Evolutionary conservation across 2,797 vertebrate genomes (phyloP).

Genomic region (Catharus ustulatus): DNA sequence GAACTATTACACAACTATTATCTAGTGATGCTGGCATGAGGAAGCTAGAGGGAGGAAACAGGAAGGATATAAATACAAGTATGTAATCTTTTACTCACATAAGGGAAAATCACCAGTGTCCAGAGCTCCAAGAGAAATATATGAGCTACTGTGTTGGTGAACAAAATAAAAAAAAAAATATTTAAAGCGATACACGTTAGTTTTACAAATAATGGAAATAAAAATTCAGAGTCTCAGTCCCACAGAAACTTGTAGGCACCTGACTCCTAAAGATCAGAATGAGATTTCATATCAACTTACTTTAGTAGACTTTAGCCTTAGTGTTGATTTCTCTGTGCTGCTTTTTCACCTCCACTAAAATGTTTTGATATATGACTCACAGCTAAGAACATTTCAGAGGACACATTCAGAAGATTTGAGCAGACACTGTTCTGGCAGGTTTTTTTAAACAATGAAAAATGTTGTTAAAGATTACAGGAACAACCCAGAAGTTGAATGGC

Average conservation of each 20-base stretch:
- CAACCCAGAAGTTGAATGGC: not conserved
- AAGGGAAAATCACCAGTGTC: not conserved
- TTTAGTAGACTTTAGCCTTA: not conserved
- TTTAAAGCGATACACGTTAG: not conserved
- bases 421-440: conserved; percentile 18
- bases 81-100: not conserved
- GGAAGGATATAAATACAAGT: conserved; percentile 49
- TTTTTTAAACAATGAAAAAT: conserved; percentile 41
- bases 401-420: not conserved
- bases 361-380: conserved; percentile 30
- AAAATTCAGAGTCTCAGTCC: not conserved
- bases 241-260: not conserved
- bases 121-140: not conserved
- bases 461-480: conserved; percentile 12
- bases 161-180: not conserved
- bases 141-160: not conserved
- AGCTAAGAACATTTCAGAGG: not conserved
- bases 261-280: not conserved
- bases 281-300: not conserved
- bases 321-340: not conserved
- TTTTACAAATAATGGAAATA: not conserved
- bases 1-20: conserved; percentile 66
- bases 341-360: conserved; percentile 22
- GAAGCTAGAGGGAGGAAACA: conserved; percentile 56
- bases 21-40: conserved; percentile 60